Conservation (phyloP, 2,888 invertebrate species). For the Clepsis dumicolana region DNA sequence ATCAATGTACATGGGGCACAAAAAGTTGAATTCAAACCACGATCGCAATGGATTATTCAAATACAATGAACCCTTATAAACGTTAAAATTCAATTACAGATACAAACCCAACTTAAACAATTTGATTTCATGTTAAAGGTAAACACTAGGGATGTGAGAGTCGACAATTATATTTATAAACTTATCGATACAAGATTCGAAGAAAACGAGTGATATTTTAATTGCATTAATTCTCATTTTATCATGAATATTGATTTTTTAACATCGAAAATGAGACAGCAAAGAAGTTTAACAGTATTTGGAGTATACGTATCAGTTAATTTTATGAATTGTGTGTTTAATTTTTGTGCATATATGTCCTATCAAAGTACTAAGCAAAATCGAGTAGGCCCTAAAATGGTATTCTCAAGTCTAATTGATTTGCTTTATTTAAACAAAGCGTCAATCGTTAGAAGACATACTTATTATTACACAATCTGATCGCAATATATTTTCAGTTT, state of each 20-base stretch:
- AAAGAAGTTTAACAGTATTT: no score
- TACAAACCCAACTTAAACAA: constrained; percentile 12
- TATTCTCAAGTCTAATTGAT: no score
- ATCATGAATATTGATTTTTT: background rate
- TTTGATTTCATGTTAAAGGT: constrained; percentile 2
- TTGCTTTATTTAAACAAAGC: background rate
- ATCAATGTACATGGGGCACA: constrained; percentile 1
- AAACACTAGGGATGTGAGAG: constrained; percentile 2
- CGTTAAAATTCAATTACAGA: constrained; percentile 25
- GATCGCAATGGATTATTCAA: constrained; percentile 15
- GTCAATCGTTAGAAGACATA: background rate
- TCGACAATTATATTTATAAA: background rate
- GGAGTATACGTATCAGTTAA: no score
- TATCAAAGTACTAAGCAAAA: no score
- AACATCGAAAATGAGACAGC: no score
- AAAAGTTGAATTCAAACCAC: constrained; percentile 10
- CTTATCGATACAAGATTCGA: background rate
- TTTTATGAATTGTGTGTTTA: no score
- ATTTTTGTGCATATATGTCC: no score
- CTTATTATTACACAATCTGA: no score
- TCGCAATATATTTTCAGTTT: background rate
- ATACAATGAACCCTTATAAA: background rate
- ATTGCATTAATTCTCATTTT: background rate
- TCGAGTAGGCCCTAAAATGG: no score
- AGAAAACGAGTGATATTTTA: background rate